Percentiles rank a stretch among this genome's conserved stretches.
Evolutionary conservation across 2,797 vertebrate genomes (phyloP).

Genomic region (Microctenopoma steveboyesi): DNA sequence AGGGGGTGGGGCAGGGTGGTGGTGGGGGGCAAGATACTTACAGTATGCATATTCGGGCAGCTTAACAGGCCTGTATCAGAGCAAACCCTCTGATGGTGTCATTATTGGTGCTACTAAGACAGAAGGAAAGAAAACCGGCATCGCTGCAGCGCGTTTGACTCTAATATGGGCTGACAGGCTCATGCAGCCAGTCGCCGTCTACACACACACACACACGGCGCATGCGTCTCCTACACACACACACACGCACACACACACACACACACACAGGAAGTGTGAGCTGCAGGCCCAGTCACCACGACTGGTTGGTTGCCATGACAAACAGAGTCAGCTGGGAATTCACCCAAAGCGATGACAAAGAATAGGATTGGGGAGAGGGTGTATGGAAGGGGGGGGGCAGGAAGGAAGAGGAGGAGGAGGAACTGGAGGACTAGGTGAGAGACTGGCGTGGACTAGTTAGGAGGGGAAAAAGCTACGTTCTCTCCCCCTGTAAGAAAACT

Average conservation of each 20-base stretch:
- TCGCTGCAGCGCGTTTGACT: conserved; percentile 81
- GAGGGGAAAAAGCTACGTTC: conserved; percentile 17
- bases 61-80: neutral
- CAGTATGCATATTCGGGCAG: conserved; percentile 2
- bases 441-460: conserved; percentile 31
- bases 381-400: neutral
- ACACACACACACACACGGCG: conserved; percentile 38
- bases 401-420: conserved; percentile 51
- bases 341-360: conserved; percentile 84
- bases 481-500: neutral
- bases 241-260: conserved; percentile 39
- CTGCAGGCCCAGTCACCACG: conserved; percentile 82
- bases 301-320: conserved; percentile 86
- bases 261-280: conserved; percentile 82
- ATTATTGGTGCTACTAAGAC: neutral
- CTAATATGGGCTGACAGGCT: conserved; percentile 84
- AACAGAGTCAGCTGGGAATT: conserved; percentile 87
- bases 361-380: conserved; percentile 51
- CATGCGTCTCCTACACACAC: conserved; percentile 24
- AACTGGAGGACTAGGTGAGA: conserved; percentile 48
- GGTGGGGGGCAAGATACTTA: neutral
- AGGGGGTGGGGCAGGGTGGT: conserved; percentile 8
- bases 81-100: neutral
- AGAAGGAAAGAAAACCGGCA: conserved; percentile 52
- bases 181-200: conserved; percentile 76